phyloP scores from a whole-genome alignment of 1,140 invertebrate genomes.

The Drosophila sp. region DNA sequence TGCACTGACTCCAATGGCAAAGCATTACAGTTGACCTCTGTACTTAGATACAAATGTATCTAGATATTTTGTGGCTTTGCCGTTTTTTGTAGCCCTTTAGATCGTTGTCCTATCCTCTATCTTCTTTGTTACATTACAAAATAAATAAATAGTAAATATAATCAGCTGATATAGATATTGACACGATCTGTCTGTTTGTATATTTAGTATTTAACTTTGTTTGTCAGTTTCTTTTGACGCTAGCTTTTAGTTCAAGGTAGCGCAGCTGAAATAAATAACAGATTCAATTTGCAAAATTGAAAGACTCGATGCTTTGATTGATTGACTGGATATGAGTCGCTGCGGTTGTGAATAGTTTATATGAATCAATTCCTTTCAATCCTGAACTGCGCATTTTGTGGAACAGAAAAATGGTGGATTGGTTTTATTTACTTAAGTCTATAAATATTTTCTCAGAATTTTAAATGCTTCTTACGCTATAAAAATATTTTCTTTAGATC shows the following conservation, averaged over 20 bases:
- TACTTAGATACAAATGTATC: slow-evolving; percentile 1
- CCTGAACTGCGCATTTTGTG: no score
- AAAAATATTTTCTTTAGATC: no score
- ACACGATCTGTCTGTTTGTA: not conserved
- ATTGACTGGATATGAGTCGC: slow-evolving; percentile 30
- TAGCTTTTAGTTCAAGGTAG: slow-evolving; percentile 48
- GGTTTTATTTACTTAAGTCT: no score
- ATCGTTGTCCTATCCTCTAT: not conserved
- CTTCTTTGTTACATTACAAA: not conserved
- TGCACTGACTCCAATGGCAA: slow-evolving; percentile 48
- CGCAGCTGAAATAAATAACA: slow-evolving; percentile 14
- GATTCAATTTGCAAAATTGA: slow-evolving; percentile 45
- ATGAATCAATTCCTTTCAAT: slow-evolving; percentile 16
- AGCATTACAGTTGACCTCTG: not conserved
- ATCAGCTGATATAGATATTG: no score
- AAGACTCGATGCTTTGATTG: slow-evolving; percentile 45
- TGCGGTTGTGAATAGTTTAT: slow-evolving; percentile 10
- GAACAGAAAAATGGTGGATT: no score
- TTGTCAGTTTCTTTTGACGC: slow-evolving; percentile 10
- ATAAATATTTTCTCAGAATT: no score
- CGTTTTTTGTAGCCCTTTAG: slow-evolving; percentile 40
- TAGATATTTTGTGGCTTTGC: slow-evolving; percentile 15
- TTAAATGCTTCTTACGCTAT: no score
- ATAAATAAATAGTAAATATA: no score
- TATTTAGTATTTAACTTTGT: not conserved